phyloP scores from a whole-genome alignment of 2,888 invertebrate genomes.

The Bursaphelenchus okinawaensis region DNA sequence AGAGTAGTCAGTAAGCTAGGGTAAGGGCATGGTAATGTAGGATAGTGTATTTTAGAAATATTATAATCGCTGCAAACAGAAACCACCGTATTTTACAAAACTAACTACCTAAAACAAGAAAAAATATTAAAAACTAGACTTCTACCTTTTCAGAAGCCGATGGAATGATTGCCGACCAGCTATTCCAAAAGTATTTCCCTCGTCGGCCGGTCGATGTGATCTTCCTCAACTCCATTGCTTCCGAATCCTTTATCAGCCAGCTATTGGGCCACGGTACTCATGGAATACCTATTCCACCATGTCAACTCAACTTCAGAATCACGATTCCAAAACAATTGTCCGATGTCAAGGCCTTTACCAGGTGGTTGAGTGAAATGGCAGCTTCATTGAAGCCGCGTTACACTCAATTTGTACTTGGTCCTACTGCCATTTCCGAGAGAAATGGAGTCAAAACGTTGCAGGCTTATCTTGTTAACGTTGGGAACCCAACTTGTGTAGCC shows the following conservation, averaged over 20 bases:
- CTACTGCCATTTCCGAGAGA: neutral
- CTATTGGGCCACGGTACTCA: constrained; percentile 7
- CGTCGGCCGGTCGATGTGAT: constrained; percentile 7
- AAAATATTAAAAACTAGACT: no score
- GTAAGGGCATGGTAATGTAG: no score
- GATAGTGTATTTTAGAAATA: no score
- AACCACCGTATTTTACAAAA: no score
- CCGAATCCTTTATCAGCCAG: neutral
- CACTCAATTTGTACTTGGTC: constrained; percentile 2
- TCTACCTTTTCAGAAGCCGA: neutral
- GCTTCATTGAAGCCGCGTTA: neutral
- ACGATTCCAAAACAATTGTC: neutral
- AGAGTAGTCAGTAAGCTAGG: no score
- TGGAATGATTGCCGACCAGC: neutral
- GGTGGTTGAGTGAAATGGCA: constrained; percentile 1
- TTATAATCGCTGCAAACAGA: no score
- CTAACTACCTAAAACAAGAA: no score
- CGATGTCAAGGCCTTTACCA: neutral
- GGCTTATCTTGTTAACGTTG: constrained; percentile 5
- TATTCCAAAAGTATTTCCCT: constrained; percentile 1
- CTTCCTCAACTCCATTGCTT: neutral
- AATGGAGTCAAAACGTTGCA: neutral
- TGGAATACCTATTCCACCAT: neutral
- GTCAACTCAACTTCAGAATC: constrained; percentile 7
- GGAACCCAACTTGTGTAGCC: constrained; percentile 4